Evolutionary conservation across 2,113 vertebrate genomes (phyloP), one percentile per base, ranked within the genome.

Genomic region (Calidris pygmaea): DNA sequence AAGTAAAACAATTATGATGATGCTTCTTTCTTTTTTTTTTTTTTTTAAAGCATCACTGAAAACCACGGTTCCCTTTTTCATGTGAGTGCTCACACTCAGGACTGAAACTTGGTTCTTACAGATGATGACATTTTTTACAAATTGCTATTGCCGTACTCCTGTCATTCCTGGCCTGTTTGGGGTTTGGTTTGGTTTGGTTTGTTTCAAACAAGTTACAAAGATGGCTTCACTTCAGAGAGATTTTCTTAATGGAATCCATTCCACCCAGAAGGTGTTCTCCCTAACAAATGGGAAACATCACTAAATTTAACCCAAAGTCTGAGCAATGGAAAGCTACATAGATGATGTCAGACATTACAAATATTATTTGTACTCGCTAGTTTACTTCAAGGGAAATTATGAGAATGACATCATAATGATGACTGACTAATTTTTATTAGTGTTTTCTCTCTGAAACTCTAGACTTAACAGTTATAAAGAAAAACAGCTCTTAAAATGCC

Each of bases 321-420:
- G 97, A 98, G 98, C 95, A 98, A 97, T 98, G 98, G 98, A 98
- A 98, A 98, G 97, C 97, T 97, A 98, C 97, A 98, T 98, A 97
- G 97, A 98, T 98, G 98, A 98, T 98, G 98, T 98, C 97, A 97
- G 93, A 94, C 97, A 98, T 98, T 98, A 97, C 97, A 98, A 98
- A 98, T 98, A 98, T 98, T 98, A 98, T 98, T 98, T 98, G 98
- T 98, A 98, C 98, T 97, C 96, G 90, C 96, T 98, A 94, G 97
- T 97, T 98, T 98, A 98, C 98, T 98, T 98, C 97, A 97, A 97
- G 97, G 97, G 98, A 98, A 98, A 98, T 98, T 98, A 97, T 97
- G 96, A 97, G 95, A 96, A 96, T 98, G 97, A 98, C 98, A 98
- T 98, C 98, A 98, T 98, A 97, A 98, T 91, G 96, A 97, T 98